Percentiles rank a stretch among this genome's conserved stretches.
Evolutionary conservation across 2,797 vertebrate species (phyloP).

Genomic region (Kryptolebias ocellatus): DNA sequence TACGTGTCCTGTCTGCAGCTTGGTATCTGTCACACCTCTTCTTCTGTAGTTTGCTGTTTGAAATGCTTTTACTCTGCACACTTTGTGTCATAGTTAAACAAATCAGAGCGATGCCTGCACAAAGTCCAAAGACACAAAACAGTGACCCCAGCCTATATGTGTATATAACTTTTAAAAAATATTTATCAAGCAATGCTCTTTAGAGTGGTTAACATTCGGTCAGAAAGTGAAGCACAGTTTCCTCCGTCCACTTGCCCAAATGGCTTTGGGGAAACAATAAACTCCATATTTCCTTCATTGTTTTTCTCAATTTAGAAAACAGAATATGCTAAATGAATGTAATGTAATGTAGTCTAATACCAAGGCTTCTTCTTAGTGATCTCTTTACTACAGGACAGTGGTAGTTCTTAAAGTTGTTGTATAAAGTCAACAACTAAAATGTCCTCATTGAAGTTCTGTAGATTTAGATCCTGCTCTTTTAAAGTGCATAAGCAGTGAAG

Average conservation of each 20-base stretch:
- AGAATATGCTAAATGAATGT: background rate
- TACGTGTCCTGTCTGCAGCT: background rate
- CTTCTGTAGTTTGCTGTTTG: slow-evolving; percentile 23
- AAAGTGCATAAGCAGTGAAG: too few species aligned
- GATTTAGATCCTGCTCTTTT: too few species aligned
- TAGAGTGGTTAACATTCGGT: too few species aligned
- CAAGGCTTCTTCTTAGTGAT: background rate
- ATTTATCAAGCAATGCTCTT: background rate
- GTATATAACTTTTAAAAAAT: too few species aligned
- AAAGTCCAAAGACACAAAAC: slow-evolving; percentile 1
- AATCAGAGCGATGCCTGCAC: slow-evolving; percentile 15
- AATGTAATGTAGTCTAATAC: background rate
- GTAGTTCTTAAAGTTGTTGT: too few species aligned
- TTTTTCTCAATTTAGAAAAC: background rate
- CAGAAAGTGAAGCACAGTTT: too few species aligned
- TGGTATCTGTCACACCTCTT: background rate
- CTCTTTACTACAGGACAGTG: too few species aligned
- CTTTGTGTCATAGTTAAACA: slow-evolving; percentile 15
- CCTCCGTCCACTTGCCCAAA: too few species aligned
- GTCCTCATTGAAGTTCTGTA: too few species aligned
- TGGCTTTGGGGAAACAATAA: background rate
- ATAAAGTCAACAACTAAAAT: too few species aligned
- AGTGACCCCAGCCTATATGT: background rate
- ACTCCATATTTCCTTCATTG: background rate
- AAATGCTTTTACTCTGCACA: slow-evolving; percentile 35